A percentile compares a stretch with the other conserved stretches of the same genome.
These are phyloP conservation scores for Oscheius myriophilus DNA, from an alignment of 2,888 invertebrate genomes.

Conservation along the genomic window DNA sequence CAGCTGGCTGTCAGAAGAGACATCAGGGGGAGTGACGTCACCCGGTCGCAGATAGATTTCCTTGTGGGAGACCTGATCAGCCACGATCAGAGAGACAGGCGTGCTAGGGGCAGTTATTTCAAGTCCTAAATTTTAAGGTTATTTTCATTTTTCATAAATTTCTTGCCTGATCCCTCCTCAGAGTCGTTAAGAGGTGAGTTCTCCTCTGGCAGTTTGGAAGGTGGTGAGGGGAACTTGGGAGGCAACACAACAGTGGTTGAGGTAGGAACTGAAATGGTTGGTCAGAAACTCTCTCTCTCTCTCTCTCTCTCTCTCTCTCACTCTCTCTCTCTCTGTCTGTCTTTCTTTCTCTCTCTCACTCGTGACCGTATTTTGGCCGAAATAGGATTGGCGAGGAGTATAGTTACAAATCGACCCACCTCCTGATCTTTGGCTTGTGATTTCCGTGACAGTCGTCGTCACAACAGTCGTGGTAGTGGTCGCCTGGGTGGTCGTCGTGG, in stretches of 20 bases:
- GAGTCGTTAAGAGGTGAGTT: conserved; percentile 23
- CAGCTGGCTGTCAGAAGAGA: conserved; percentile 32
- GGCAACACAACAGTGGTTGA: conserved; percentile 27
- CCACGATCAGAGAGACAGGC: conserved; percentile 26
- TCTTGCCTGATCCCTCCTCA: conserved; percentile 36
- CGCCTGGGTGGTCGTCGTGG: conserved; percentile 73
- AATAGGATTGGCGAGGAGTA: too few relatives aligned
- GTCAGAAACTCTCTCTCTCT: too few relatives aligned
- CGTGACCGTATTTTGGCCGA: too few relatives aligned
- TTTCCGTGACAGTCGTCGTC: conserved; percentile 42
- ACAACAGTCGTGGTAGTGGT: conserved; percentile 30
- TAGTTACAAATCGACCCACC: background rate
- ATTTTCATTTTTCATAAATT: conserved; percentile 6
- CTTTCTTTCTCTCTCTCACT: too few relatives aligned
- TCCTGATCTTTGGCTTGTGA: conserved; percentile 43
- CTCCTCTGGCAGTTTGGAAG: background rate
- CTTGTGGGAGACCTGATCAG: conserved; percentile 11
- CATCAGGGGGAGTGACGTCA: conserved; percentile 24
- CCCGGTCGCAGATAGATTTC: conserved; percentile 26
- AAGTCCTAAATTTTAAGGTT: background rate
- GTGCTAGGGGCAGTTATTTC: conserved; percentile 13
- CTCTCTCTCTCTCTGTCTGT: too few relatives aligned
- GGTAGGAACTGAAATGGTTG: conserved; percentile 4
- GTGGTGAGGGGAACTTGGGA: conserved; percentile 15
- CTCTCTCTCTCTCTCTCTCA: too few relatives aligned